Base-by-base conservation (phyloP, 2,888 invertebrate species). In the Zaprionus lineosus region DNA sequence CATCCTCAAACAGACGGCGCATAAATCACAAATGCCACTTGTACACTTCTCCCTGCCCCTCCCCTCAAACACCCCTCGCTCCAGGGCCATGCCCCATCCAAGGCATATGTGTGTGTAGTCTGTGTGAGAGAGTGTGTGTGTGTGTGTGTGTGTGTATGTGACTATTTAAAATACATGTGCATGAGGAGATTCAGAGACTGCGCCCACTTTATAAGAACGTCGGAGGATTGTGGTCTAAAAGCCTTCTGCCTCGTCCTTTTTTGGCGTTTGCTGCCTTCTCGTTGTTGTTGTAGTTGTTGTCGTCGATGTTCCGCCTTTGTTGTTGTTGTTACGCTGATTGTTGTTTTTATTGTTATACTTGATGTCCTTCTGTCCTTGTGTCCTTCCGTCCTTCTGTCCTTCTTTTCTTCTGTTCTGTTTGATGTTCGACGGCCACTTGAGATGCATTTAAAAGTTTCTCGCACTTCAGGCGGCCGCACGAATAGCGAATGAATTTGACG, bases 21-120 rank as follows among this genome's bases (percentile, higher is more conserved):
- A 76, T 84, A 76, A 76, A 76, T 76, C 85, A 84, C 69, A 74
- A 70, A 70, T 62, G 63, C 74, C 74, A 74, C 73, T 70, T 70
- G 61, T 65, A 36, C 15, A 26, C 19, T 0, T 2, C 3, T 7
- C n/a, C 2, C 11, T 0, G 18, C 3, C 7, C 1, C 14, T 5
- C 39, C 7, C 1, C 0, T 18, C 0, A 12, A 18, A 9, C 2
- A 1, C 5, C 9, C 2, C 15, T 3, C 26, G n/a, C 5, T 19
- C 0, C n/a, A n/a, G n/a, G n/a, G n/a, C n/a, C n/a, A n/a, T n/a
- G n/a, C n/a, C n/a, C n/a, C n/a, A n/a, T n/a, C n/a, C n/a, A n/a
- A n/a, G n/a, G n/a, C n/a, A n/a, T n/a, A n/a, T n/a, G n/a, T n/a
- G n/a, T n/a, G n/a, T n/a, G n/a, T n/a, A n/a, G n/a, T n/a, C n/a